Evolutionary conservation across 2,888 invertebrate genomes (phyloP), one percentile per base, ranked within the genome.

Genomic region (Pseudanteris insignis): DNA sequence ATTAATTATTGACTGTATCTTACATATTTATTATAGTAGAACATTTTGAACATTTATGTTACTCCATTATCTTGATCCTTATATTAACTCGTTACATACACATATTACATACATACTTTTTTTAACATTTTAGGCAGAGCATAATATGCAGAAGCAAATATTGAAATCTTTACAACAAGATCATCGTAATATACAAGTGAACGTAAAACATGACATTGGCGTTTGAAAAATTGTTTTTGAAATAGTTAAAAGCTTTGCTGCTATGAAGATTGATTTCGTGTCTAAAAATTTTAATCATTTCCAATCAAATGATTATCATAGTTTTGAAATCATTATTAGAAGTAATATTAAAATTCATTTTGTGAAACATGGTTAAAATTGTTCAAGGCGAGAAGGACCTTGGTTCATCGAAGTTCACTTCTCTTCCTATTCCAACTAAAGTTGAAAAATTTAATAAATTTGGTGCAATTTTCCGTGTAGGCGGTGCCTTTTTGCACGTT

Each of bases 121-220:
- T 15, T 50, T 34, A 25, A 18, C 6, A 18, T 48, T 65, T 24
- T 43, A 81, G 80, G 75, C 71, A 7, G 80, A 81, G 55, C 75
- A 76, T 38, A 72, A 74, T 11, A 75, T 70, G 32, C 78, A 80
- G 34, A 76, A 78, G 47, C 72, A 79, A 64, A 73, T 77, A 53
- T 69, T 80, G 7, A 74, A 74, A 67, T 74, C 73, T 2, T 71
- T 81, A 30, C 77, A 80, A 53, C 75, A 80, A 61, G 79, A 80
- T 44, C 79, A 77, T 59, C 74, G 70, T 21, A 76, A 68, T 60
- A 73, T 79, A 38, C 77, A 79, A 51, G 67, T 70, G 48, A 77
- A 72, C 48, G 68, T 71, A 18, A 76, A 74, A 60, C 69, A 75
- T 34, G 74, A 78, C 58, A 70, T 75, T 7, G 75, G 69, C 12